A percentile compares a stretch with the other conserved stretches of the same genome.
These are phyloP conservation scores for Ceyx cyanopectus DNA, from an alignment of 2,113 vertebrate species.

Conservation along the genomic window DNA sequence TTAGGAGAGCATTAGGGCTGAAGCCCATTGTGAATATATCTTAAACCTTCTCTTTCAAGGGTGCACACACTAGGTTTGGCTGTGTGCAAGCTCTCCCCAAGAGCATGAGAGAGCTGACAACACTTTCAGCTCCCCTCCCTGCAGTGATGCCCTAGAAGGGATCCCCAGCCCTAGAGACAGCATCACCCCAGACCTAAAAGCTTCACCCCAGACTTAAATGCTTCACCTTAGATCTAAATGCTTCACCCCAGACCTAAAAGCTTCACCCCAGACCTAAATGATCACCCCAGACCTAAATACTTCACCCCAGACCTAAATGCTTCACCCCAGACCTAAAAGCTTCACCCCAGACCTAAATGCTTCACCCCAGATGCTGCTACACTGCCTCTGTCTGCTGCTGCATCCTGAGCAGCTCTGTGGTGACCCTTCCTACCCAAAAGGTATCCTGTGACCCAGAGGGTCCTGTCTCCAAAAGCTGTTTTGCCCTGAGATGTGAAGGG, in stretches of 20 bases:
- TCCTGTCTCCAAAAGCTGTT: rapidly evolving
- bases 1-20: neutral
- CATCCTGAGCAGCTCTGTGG: neutral
- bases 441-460: rapidly evolving
- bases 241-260: too few relatives aligned
- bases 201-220: too few relatives aligned
- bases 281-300: neutral
- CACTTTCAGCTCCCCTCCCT: neutral
- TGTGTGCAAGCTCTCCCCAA: neutral
- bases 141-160: neutral
- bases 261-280: neutral
- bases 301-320: too few relatives aligned
- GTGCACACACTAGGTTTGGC: neutral
- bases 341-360: too few relatives aligned
- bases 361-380: neutral
- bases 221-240: too few relatives aligned
- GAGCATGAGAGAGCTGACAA: neutral
- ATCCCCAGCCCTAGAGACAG: neutral
- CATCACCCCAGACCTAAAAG: too few relatives aligned
- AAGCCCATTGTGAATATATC: neutral
- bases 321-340: too few relatives aligned
- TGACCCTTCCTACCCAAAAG: neutral
- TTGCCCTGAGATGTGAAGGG: neutral
- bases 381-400: too few relatives aligned
- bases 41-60: neutral